Base-by-base conservation (phyloP, 2,113 vertebrate species). In the Colius striatus region DNA sequence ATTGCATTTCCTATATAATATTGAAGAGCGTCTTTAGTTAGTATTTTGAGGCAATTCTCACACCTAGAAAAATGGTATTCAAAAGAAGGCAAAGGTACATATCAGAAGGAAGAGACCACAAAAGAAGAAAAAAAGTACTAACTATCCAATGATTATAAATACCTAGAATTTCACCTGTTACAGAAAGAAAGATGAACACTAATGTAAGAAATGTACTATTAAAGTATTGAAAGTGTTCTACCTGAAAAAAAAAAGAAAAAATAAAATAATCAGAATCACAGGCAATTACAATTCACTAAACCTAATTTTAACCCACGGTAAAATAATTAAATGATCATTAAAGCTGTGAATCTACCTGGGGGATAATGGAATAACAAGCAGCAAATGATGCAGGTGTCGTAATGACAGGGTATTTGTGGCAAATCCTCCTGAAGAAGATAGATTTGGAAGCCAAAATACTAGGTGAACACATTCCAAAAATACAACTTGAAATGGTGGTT, bases 251-350 rank as follows among this genome's bases (percentile, higher is more conserved):
- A 8, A 34, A 22, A 6, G 9, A 47, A 65, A 38, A 48, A 18
- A 67, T 1, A 43, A 62, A 85, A 71, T 0, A 51, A 62, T 60
- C 65, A 38, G 30, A 79, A 80, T 78, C n/a, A 10, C 27, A 84
- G 65, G 30, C 61, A 92, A 78, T 94, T 92, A 68, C 27, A 82
- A 53, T 57, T 67, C 50, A 68, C 57, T 67, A 83, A 92, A 89
- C 12, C 19, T 77, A 66, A 71, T 92, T 92, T 95, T 84, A 84
- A 87, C 84, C 38, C 36, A 66, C 48, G 0, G 0, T 41, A 91
- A 91, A 95, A 76, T 45, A 94, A 94, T 89, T 48, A 80, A 87
- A 78, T 79, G 13, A 61, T 84, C 51, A 87, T 87, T 95, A 87
- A 95, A 94, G 36, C 27, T 84, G 54, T 11, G 2, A 27, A 32